phyloP scores from a whole-genome alignment of 2,797 vertebrate genomes.

The Danio tinwini region DNA sequence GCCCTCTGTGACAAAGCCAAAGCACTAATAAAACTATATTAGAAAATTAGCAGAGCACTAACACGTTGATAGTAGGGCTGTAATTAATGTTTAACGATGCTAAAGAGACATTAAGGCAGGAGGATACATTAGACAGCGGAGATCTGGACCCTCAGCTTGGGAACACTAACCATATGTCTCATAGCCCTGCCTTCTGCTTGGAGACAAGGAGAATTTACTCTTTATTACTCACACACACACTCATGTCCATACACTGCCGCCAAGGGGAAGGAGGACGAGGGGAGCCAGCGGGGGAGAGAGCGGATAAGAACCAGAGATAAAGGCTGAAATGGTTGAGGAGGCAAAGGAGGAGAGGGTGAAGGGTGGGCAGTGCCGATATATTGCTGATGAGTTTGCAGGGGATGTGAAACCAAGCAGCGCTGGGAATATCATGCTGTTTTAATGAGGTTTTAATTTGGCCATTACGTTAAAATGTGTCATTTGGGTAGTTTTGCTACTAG shows the following conservation, averaged over 20 bases:
- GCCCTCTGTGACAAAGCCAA: constrained; percentile 37
- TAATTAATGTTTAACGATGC: constrained; percentile 59
- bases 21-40: constrained; percentile 41
- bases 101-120: constrained; percentile 50
- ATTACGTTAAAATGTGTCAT: not conserved
- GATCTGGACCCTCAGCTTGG: constrained; percentile 50
- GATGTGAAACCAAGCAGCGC: not conserved
- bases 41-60: constrained; percentile 46
- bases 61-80: constrained; percentile 48
- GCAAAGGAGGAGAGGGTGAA: constrained; percentile 46
- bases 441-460: constrained; percentile 31
- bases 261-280: constrained; percentile 37
- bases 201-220: constrained; percentile 47
- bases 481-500: not conserved
- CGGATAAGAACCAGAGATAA: constrained; percentile 30
- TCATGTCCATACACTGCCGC: constrained; percentile 21
- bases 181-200: constrained; percentile 45
- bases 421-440: not conserved
- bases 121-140: constrained; percentile 41
- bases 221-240: constrained; percentile 46
- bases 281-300: constrained; percentile 53
- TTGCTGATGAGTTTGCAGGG: constrained; percentile 3
- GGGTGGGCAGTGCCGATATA: not conserved
- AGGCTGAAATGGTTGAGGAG: constrained; percentile 33
- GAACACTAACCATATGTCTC: constrained; percentile 53